Base-by-base conservation (phyloP, 2,113 vertebrate genomes). In the Sphyrna mokarran region DNA sequence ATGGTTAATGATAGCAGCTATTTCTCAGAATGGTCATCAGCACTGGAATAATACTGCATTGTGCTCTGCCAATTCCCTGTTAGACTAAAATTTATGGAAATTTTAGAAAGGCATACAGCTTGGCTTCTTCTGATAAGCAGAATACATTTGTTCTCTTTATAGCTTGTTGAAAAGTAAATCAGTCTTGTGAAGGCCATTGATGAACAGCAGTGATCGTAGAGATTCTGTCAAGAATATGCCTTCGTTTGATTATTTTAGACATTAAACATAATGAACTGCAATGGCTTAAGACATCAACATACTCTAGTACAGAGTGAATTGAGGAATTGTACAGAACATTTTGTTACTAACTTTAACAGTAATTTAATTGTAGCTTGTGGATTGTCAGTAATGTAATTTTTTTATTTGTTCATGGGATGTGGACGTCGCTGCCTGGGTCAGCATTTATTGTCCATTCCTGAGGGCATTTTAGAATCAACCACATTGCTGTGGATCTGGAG, bases 1-100 rank as follows among this genome's bases (percentile, higher is more conserved):
- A 76, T 95, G 23, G 68, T 29, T 95, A 95, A 95, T 95, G 69
- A 95, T 95, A 95, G 43, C 14, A 63, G 87, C 89, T 93, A 37
- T 93, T 93, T 93, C 33, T 93, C 33, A n/a, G 61, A 66, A 66
- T 66, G 94, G 40, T 26, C 20, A 1, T 95, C 94, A 48, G 69
- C 37, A 33, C 14, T 72, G 69, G 68, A 95, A 95, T 95, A 70
- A 33, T 29, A 95, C 40, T 76, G 69, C 3, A 48, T 69, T 76
- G 4, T 95, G 69, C 37, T 76, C 1, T 95, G 69, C 37, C 94
- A 95, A 8, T 72, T 72, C 69, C 13, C 23, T 16, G 94, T 54
- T 22, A 54, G 14, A 76, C 43, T 7, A 26, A 48, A 72, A 95
- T 70, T 95, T 72, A 95, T 95, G 94, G 68, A 69, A 54, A 22